Evolutionary conservation across 2,888 invertebrate species (phyloP), one percentile per base, ranked within the genome.

Genomic region (Epirrita christyi): DNA sequence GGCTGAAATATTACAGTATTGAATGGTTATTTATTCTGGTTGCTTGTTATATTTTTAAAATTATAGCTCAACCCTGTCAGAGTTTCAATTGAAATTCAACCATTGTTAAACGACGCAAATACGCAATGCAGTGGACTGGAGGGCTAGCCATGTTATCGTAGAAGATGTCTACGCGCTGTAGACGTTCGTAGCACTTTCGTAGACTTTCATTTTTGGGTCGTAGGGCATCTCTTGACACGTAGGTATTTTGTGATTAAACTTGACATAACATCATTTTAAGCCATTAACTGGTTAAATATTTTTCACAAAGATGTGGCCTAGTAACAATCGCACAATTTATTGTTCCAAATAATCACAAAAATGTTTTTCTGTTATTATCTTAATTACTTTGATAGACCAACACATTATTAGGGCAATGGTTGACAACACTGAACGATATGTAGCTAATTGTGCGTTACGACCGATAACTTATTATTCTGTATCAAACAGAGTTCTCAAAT

Each of bases 121-220:
- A 21, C 4, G 32, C n/a, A n/a, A 6, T 36, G n/a, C 11, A 32
- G 32, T 3, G 1, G 38, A 49, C 29, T 36, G 21, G 15, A 36
- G 8, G 10, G 11, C 13, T 29, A 37, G 21, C 40, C 34, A 55
- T 14, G 14, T 46, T 45, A 49, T 45, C 41, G 49, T 56, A 50
- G 45, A 49, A 21, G 43, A 37, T 44, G 21, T 40, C 49, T 50
- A 45, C 44, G 41, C 9, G 37, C 11, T 43, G 64, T 64, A 57
- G 61, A 48, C 36, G 13, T 51, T 60, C 57, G 61, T 64, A 64
- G 61, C 58, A 57, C 51, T 34, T 49, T 38, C 61, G 64, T 61
- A 64, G 64, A 50, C 48, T 27, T 36, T 14, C 14, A 37, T 44
- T 61, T 41, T 55, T 50, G n/a, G 9, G 13, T 34, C 14, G 11